Base-by-base conservation (phyloP, 2,888 invertebrate species). In the Athripsodes cinereus region DNA sequence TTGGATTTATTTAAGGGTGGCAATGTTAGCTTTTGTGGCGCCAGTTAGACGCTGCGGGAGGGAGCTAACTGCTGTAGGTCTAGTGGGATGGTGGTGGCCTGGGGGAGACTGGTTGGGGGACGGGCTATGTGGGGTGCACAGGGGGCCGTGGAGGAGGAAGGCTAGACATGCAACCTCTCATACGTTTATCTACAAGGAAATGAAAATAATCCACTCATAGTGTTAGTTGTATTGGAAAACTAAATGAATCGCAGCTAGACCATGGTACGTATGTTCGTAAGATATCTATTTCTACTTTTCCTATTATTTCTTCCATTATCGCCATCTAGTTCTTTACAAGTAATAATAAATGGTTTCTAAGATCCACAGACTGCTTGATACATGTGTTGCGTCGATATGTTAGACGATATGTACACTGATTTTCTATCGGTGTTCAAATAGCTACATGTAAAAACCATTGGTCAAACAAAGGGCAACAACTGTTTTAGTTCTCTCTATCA, bases 141-240 rank as follows among this genome's bases (percentile, higher is more conserved):
- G 26, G 13, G 40, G 50, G n/a, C 22, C 22, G 22, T 8, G 13
- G 16, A n/a, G 22, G 50, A 18, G 50, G 26, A 18, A 22, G 50
- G 22, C 21, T 20, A 26, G 50, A 48, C 48, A 48, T 48, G 48
- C 48, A 48, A 48, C 48, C 48, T 44, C 44, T 44, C 18, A 16
- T 16, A 44, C 18, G 44, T 18, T 44, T 44, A 26, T 44, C 44
- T 20, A 48, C 21, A 48, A 48, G 48, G 48, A 48, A 48, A 40
- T 40, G 40, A 40, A 40, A 40, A 40, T 40, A 40, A 40, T 40
- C 40, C 40, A 40, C 40, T 40, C 40, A n/a, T 40, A 40, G 40
- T 40, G 40, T 40, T 40, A 40, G 40, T 40, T 40, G 40, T 40
- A 40, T 40, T 40, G 40, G 40, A 40, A 40, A 40, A 13, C 40